Evolutionary conservation across 2,113 vertebrate genomes (phyloP).

Genomic region (Perca fluviatilis): DNA sequence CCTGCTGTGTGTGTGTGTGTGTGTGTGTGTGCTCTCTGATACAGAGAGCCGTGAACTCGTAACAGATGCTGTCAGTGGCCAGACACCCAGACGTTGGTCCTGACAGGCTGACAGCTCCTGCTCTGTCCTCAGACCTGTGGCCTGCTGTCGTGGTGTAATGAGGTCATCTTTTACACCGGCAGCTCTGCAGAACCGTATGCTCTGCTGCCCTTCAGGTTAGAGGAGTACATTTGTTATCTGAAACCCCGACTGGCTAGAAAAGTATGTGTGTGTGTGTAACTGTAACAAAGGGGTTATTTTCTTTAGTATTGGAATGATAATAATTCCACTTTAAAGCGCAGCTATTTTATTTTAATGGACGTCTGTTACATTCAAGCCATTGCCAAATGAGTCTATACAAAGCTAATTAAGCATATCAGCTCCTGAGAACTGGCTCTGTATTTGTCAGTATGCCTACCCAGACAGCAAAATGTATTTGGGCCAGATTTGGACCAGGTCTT

Average conservation of each 20-base stretch:
- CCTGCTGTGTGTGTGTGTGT: constrained; percentile 6
- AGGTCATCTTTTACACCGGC: constrained; percentile 24
- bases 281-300: background rate
- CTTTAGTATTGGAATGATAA: background rate
- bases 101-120: constrained; percentile 30
- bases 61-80: constrained; percentile 43
- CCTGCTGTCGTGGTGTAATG: constrained; percentile 17
- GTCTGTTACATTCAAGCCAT: no score
- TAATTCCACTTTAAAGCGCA: background rate
- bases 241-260: background rate
- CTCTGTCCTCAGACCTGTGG: constrained; percentile 17
- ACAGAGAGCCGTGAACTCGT: constrained; percentile 39
- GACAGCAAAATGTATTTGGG: no score
- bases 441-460: no score
- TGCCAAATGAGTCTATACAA: no score
- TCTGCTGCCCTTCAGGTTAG: background rate
- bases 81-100: constrained; percentile 43
- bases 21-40: constrained; percentile 18
- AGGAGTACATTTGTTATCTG: background rate
- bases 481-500: no score
- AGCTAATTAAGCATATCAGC: no score
- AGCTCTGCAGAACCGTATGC: background rate
- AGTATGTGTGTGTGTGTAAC: background rate
- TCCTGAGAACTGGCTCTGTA: no score
- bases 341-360: no score